Conservation (phyloP, 64 coral and sea anemone species). For the Acropora yongei region DNA sequence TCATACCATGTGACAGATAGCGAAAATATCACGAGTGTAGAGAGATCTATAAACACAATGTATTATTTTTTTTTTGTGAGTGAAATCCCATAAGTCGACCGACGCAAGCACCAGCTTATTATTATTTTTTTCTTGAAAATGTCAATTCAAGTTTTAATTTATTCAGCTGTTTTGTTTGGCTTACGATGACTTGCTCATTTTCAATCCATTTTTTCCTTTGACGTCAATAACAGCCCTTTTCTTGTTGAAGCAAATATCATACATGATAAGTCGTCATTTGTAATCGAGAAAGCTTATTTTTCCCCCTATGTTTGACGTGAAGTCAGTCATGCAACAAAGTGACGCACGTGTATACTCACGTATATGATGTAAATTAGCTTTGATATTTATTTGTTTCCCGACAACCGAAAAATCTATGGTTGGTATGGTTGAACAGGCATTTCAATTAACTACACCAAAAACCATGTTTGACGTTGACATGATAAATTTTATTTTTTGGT, state of each 20-base stretch:
- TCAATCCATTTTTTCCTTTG: background rate
- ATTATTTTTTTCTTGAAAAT: background rate
- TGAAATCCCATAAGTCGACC: too few species aligned
- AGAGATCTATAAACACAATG: background rate
- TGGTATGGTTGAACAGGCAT: too few species aligned
- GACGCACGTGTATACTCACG: background rate
- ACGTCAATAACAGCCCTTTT: background rate
- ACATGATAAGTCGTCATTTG: background rate
- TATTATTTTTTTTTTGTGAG: background rate
- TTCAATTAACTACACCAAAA: too few species aligned
- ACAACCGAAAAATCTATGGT: too few species aligned
- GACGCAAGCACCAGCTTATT: too few species aligned
- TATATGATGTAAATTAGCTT: background rate
- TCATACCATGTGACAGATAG: background rate
- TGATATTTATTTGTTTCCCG: background rate
- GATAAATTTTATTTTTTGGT: too few species aligned
- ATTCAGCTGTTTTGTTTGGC: background rate
- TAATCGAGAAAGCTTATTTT: background rate
- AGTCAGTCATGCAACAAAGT: slow-evolving; percentile 2
- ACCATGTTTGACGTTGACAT: too few species aligned
- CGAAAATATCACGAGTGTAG: background rate
- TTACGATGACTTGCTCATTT: background rate
- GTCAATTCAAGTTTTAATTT: background rate
- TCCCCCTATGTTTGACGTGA: background rate
- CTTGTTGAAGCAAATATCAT: background rate